Percentiles rank a stretch among this genome's conserved stretches.
Conservation (phyloP, 35 echinoderm and acorn worm species). For the Antedon bifida region DNA sequence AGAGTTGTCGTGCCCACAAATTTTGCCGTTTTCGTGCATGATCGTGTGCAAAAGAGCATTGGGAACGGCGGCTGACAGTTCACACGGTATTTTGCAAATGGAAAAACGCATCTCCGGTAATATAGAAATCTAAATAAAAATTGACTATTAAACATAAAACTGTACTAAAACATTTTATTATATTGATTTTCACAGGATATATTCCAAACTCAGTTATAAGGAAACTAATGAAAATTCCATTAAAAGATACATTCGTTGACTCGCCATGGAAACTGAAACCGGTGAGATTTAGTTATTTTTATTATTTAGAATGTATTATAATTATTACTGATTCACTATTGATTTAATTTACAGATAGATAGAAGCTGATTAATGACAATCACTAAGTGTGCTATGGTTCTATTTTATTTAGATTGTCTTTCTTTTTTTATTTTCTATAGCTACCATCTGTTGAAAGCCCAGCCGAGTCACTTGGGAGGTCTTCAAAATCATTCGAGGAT, state of each 20-base stretch:
- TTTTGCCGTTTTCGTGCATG: too few relatives aligned
- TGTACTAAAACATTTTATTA: background rate
- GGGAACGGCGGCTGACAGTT: too few relatives aligned
- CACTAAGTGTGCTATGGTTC: background rate
- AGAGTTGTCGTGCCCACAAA: too few relatives aligned
- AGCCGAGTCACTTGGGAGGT: background rate
- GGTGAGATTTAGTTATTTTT: slow-evolving; percentile 33
- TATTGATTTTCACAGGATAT: slow-evolving; percentile 33
- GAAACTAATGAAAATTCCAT: slow-evolving; percentile 32
- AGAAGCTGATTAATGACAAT: too few relatives aligned
- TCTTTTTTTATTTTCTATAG: background rate
- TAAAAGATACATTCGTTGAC: background rate
- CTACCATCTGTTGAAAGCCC: background rate
- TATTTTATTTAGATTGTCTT: background rate
- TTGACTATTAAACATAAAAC: background rate
- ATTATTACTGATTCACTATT: too few relatives aligned
- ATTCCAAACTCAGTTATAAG: slow-evolving; percentile 85
- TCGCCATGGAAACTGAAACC: slow-evolving; percentile 51
- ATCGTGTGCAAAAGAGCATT: too few relatives aligned
- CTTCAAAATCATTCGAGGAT: background rate
- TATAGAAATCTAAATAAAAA: too few relatives aligned
- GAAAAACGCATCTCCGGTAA: too few relatives aligned
- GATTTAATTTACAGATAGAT: too few relatives aligned
- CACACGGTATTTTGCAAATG: too few relatives aligned
- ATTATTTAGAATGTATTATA: background rate